Evolutionary conservation across 2,113 vertebrate genomes (phyloP), one percentile per base, ranked within the genome.

Genomic region (Herpailurus yagouaroundi): DNA sequence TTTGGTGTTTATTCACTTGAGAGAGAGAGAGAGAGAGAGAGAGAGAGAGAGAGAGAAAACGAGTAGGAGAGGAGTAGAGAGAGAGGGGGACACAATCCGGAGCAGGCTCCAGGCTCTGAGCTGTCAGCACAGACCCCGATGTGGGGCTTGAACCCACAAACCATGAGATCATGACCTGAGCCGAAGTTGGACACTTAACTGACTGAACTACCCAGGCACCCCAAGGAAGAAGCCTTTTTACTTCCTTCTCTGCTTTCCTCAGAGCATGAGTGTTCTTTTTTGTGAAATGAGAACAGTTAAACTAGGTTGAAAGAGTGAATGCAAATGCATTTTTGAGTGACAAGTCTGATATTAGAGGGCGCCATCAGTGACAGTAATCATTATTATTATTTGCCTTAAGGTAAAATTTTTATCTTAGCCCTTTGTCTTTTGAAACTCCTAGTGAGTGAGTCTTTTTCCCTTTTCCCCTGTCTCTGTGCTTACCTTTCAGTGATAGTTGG

Each of bases 401-500:
- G 41, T 50, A 96, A 52, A 71, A 25, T 81, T 79, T 57, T 6
- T 27, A 71, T 57, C 38, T 83, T 86, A 95, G 55, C 33, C 29
- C 19, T 87, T 95, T 93, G 27, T 87, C 81, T 92, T 96, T 94
- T 82, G 60, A 94, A 45, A 81, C 10, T 89, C 19, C 55, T 87
- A 5, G 36, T 90, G 27, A 69, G 41, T 38, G 50, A 89, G 41
- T 74, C 73, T 93, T 94, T 95, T 95, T 83, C 36, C 38, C 45
- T 83, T 86, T 55, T 89, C 21, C 41, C 14, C n/a, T 27, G 33
- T 76, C 25, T 82, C 76, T 86, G 1, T 91, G 33, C 33, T 91
- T 95, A 66, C 92, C 80, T 95, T 97, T 94, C 96, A 92, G 93
- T 91, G 96, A 83, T 87, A 48, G 8, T 79, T 57, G 88, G 66